Evolutionary conservation across 2,888 invertebrate species (phyloP).

Genomic region (Synergus laeviventris): DNA sequence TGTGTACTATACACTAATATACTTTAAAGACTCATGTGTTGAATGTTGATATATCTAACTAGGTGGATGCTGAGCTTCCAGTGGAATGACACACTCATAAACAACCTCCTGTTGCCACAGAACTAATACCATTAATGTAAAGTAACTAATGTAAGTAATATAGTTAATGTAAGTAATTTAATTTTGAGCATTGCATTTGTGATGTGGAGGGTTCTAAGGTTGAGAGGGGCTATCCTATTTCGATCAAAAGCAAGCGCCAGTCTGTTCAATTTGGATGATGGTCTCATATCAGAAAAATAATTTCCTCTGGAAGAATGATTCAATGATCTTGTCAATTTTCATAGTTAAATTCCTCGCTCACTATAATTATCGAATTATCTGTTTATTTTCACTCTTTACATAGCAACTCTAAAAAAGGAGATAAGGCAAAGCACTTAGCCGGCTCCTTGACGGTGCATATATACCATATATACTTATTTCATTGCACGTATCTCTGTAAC

Average conservation of each 20-base stretch:
- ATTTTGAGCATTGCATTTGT: background rate
- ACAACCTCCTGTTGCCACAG: conserved; percentile 48
- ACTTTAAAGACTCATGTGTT: conserved; percentile 12
- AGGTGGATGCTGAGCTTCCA: background rate
- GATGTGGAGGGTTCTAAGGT: background rate
- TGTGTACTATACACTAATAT: background rate
- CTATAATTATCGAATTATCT: background rate
- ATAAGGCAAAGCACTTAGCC: conserved; percentile 28
- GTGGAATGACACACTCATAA: conserved; percentile 41
- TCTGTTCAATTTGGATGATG: no score
- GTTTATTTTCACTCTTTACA: conserved; percentile 2
- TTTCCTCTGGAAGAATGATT: background rate
- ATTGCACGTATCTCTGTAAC: conserved; percentile 25
- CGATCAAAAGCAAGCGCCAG: conserved; percentile 1
- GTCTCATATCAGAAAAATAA: no score
- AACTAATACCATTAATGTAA: conserved; percentile 69
- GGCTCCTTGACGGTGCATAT: conserved; percentile 32
- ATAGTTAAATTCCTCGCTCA: background rate
- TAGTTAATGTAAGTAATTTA: conserved; percentile 43
- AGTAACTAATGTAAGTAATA: conserved; percentile 65
- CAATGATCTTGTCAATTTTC: background rate
- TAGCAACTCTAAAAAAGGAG: background rate
- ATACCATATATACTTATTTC: conserved; percentile 17
- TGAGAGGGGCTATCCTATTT: background rate
- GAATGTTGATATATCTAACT: background rate